phyloP scores from a whole-genome alignment of 2,888 invertebrate genomes.

The Scelioninae gen. 1 region DNA sequence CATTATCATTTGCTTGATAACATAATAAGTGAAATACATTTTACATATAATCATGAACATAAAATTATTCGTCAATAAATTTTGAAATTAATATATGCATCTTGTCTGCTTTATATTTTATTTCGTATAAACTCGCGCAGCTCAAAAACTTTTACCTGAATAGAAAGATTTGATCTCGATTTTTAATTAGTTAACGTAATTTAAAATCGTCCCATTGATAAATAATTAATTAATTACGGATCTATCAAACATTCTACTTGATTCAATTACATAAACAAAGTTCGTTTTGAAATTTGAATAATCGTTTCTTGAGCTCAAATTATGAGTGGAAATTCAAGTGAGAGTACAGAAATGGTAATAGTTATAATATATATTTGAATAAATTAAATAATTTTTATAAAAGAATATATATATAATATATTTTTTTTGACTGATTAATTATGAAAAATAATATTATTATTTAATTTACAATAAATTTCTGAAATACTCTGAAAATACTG shows the following conservation, averaged over 20 bases:
- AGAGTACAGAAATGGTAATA: no score
- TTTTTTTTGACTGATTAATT: no score
- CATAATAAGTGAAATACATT: background rate
- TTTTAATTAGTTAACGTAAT: slow-evolving; percentile 27
- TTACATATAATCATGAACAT: background rate
- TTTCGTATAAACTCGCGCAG: background rate
- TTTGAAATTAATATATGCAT: background rate
- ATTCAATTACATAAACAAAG: background rate
- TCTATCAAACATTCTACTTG: background rate
- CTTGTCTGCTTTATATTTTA: background rate
- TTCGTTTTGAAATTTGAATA: background rate
- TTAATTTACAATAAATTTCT: no score
- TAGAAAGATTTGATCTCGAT: slow-evolving; percentile 27
- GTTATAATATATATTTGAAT: slow-evolving; percentile 55
- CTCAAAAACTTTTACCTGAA: slow-evolving; percentile 19
- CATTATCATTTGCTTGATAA: no score
- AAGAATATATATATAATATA: no score
- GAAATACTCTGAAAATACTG: no score
- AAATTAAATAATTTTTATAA: slow-evolving; percentile 47
- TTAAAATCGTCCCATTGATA: slow-evolving; percentile 13
- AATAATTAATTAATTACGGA: slow-evolving; percentile 16
- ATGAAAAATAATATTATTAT: no score
- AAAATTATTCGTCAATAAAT: background rate
- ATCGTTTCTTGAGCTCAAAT: no score
- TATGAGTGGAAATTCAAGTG: slow-evolving; percentile 3